phyloP scores from a whole-genome alignment of 2,888 invertebrate genomes.

The Xanthia icteritia region DNA sequence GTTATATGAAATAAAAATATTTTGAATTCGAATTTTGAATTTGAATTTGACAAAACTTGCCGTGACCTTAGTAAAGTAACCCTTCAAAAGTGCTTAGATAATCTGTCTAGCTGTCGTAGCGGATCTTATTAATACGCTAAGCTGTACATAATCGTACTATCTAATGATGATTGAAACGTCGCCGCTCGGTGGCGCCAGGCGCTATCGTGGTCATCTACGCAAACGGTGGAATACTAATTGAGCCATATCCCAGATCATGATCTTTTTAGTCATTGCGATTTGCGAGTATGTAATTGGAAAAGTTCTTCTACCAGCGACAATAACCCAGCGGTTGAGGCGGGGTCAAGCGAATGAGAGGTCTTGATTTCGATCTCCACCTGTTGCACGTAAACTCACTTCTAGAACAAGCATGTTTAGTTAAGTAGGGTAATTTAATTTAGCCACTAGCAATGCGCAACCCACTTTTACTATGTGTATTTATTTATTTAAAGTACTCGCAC shows the following conservation, averaged over 20 bases:
- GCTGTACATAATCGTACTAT: conserved; percentile 71
- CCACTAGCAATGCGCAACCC: not conserved
- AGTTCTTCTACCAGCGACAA: not conserved
- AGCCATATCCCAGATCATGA: conserved; percentile 66
- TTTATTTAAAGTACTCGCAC: no score
- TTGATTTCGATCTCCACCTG: conserved; percentile 30
- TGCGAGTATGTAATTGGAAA: not conserved
- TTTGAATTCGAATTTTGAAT: no score
- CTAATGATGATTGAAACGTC: conserved; percentile 78
- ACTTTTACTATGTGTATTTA: not conserved
- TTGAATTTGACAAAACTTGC: no score
- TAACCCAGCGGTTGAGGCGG: not conserved
- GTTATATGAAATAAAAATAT: no score
- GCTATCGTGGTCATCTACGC: conserved; percentile 77
- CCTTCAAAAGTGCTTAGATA: not conserved
- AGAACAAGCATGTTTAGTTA: conserved; percentile 2
- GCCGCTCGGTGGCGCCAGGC: conserved; percentile 76
- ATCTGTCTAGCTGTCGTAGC: not conserved
- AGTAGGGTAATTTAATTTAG: conserved; percentile 25
- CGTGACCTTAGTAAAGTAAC: not conserved
- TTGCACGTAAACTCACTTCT: conserved; percentile 28
- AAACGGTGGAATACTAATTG: conserved; percentile 80
- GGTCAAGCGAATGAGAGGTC: not conserved
- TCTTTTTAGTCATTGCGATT: conserved; percentile 37
- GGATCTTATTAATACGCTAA: conserved; percentile 37